phyloP scores from a whole-genome alignment of 2,113 vertebrate species.

The Antechinus stuartii region DNA sequence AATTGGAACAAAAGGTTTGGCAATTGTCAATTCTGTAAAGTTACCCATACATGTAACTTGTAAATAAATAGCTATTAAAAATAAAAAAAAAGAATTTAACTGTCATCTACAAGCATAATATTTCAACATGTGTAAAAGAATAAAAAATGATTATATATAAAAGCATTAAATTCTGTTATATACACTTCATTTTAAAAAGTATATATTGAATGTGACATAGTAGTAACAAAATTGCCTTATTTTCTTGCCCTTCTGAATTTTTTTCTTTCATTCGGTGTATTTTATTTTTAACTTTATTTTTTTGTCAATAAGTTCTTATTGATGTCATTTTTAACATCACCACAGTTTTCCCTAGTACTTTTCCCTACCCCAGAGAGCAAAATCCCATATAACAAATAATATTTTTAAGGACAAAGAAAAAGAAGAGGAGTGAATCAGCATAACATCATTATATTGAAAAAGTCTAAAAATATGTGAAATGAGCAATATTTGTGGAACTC shows the following conservation, averaged over 20 bases:
- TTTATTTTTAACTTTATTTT: too few relatives aligned
- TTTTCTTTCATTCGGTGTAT: not conserved
- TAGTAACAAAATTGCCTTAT: not conserved
- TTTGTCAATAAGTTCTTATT: not conserved
- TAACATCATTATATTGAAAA: not conserved
- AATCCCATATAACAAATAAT: not conserved
- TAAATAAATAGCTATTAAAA: too few relatives aligned
- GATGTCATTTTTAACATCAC: not conserved
- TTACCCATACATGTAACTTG: too few relatives aligned
- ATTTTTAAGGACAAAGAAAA: not conserved
- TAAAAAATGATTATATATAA: not conserved
- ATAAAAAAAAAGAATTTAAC: too few relatives aligned
- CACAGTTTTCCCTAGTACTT: not conserved
- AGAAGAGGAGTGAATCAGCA: not conserved
- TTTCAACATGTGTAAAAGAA: not conserved
- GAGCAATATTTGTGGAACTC: not conserved
- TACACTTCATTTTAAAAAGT: not conserved
- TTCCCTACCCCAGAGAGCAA: not conserved
- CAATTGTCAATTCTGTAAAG: too few relatives aligned
- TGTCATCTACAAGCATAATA: not conserved
- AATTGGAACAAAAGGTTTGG: too few relatives aligned
- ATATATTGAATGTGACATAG: not conserved
- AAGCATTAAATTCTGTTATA: not conserved
- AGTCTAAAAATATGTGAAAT: not conserved
- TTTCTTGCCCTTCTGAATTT: not conserved